These are phyloP conservation scores for Osmoderma eremita DNA, from an alignment of 2,888 invertebrate species.

Conservation along the genomic window DNA sequence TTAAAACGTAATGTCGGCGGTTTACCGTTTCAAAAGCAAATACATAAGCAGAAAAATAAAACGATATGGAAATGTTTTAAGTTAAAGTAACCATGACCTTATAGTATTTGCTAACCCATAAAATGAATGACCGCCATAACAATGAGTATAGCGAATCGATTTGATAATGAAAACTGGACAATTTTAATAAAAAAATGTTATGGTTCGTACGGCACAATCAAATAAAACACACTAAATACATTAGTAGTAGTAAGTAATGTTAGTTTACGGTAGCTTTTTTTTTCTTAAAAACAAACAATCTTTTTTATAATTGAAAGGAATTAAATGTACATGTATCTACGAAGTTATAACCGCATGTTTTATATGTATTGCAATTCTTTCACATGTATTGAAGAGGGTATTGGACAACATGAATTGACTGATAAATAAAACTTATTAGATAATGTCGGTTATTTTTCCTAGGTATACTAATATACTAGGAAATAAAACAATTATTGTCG, in stretches of 20 bases:
- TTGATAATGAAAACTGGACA: background rate
- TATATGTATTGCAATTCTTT: no score
- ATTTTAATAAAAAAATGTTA: slow-evolving; percentile 9
- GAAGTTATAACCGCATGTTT: no score
- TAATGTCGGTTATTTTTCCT: no score
- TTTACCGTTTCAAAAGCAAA: slow-evolving; percentile 1
- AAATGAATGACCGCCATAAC: background rate
- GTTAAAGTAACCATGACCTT: slow-evolving; percentile 11
- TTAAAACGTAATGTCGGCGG: background rate
- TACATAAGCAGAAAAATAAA: background rate
- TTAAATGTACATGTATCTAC: no score
- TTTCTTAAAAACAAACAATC: no score
- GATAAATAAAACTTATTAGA: no score
- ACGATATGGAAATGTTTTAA: background rate
- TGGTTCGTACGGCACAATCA: background rate
- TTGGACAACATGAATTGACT: no score
- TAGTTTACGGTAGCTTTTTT: no score
- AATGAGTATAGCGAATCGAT: slow-evolving; percentile 1
- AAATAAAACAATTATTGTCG: no score
- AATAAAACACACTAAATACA: slow-evolving; percentile 1
- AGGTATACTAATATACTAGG: no score
- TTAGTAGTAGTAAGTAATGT: background rate
- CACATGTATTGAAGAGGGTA: no score
- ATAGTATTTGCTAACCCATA: background rate
- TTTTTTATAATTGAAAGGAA: no score